A percentile compares a stretch with the other conserved stretches of the same genome.
Conservation (phyloP, 2,113 vertebrate species). For the Lichenostomus cassidix region DNA sequence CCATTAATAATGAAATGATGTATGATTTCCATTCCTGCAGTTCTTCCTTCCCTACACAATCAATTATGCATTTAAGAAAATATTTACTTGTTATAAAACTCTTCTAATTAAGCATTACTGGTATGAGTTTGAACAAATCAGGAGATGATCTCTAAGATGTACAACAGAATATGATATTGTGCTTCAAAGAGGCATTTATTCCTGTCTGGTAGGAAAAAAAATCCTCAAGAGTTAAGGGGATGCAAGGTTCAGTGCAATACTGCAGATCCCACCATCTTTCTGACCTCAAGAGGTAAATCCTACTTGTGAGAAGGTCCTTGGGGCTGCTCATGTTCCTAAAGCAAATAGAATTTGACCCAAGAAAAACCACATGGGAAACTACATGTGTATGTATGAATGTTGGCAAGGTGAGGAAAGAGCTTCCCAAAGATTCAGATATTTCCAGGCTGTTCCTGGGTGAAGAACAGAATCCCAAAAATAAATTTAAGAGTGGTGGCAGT, state of each 20-base stretch:
- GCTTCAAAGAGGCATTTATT: not conserved
- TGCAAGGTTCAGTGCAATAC: not conserved
- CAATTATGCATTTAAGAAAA: constrained; percentile 85
- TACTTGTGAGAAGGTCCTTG: not conserved
- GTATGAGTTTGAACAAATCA: constrained; percentile 53
- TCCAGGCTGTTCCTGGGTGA: not conserved
- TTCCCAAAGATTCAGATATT: not conserved
- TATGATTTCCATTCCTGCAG: constrained; percentile 78
- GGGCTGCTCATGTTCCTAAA: not conserved
- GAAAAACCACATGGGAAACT: not conserved
- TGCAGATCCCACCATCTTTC: not conserved
- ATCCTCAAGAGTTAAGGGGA: not conserved
- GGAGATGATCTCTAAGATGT: constrained; percentile 30
- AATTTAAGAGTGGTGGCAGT: not conserved
- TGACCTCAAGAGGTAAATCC: not conserved
- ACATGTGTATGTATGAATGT: not conserved
- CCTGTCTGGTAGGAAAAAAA: not conserved
- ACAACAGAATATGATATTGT: not conserved
- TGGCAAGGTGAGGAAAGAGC: not conserved
- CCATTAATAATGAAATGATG: constrained; percentile 85
- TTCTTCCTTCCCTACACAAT: constrained; percentile 79
- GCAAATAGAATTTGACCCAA: not conserved
- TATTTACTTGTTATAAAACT: constrained; percentile 74
- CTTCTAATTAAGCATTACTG: constrained; percentile 76
- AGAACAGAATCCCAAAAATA: not conserved